Evolutionary conservation across 2,888 invertebrate genomes (phyloP).

Genomic region (Adelphocoris suturalis): DNA sequence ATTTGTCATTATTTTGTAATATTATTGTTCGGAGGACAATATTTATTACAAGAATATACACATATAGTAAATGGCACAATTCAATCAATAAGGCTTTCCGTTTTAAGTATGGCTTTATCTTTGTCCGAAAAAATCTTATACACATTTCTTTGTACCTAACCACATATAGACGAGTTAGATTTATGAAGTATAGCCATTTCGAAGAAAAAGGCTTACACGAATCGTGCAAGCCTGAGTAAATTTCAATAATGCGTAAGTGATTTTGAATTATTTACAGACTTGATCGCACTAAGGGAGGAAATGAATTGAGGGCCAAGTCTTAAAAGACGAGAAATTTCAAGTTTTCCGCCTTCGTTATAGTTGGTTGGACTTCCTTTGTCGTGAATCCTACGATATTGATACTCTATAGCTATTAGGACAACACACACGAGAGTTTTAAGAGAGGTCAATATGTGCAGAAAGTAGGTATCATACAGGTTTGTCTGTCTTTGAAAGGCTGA

Average conservation of each 20-base stretch:
- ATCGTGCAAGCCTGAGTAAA: neutral
- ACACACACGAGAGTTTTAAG: too few species aligned
- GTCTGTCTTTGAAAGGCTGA: too few species aligned
- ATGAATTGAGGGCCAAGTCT: too few species aligned
- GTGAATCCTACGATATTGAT: too few species aligned
- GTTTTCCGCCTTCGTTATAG: too few species aligned
- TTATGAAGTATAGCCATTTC: neutral
- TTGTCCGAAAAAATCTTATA: neutral
- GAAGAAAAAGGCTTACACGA: constrained; percentile 3
- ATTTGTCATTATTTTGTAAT: constrained; percentile 49
- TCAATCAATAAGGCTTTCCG: constrained; percentile 54
- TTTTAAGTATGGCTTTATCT: neutral
- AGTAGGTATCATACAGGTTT: too few species aligned
- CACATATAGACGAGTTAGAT: neutral
- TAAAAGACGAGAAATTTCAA: too few species aligned
- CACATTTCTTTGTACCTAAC: neutral
- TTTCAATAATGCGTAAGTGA: neutral
- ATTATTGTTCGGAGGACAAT: constrained; percentile 61
- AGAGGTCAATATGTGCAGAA: too few species aligned
- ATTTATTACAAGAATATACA: constrained; percentile 67
- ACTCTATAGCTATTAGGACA: too few species aligned
- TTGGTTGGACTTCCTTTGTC: too few species aligned
- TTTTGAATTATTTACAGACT: neutral
- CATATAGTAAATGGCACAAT: constrained; percentile 65
- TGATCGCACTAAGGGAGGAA: too few species aligned